Evolutionary conservation across 2,888 invertebrate genomes (phyloP), one percentile per base, ranked within the genome.

Genomic region (Magallana nippona): DNA sequence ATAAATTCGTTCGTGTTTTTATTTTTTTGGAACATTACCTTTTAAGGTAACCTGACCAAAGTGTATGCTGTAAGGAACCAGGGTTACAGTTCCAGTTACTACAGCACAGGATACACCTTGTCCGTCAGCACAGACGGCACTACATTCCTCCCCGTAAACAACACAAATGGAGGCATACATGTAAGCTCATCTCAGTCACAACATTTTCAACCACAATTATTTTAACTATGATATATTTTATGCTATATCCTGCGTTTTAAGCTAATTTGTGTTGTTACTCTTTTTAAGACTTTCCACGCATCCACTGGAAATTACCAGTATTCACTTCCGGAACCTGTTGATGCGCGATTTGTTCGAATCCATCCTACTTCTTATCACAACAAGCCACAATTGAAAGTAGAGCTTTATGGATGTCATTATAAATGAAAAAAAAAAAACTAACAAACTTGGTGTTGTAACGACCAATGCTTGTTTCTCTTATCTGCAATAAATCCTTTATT

Each of bases 301-400:
- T 84, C 82, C 13, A 81, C 86, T 1, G 71, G 84, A n/a, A 71
- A 27, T 17, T 78, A 83, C 71, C 13, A 63, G 71, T 19, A 80
- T 83, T 82, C 79, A 19, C 83, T 89, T 22, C 82, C 84, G 1
- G 82, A 84, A 19, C 86, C 87, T n/a, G 44, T 87, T 1, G 83
- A 78, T n/a, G 84, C 89, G 10, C 82, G 88, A 13, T 89, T 83
- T 85, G 86, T 89, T n/a, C 81, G 89, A 19, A 58, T 89, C 55
- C 85, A 83, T 58, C 88, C 88, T 1, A 56, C 82, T 8, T 79
- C 82, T 0, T 88, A 86, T 85, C 85, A 87, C 71, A 84, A 55
- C 63, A 71, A 79, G n/a, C 89, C 89, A 2, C 84, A 80, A n/a
- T 79, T 89, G 71, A 85, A 82, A 55, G 82, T 89, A 10, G 89